phyloP scores from a whole-genome alignment of 2,888 invertebrate genomes.

The Dolichopus griseipennis region DNA sequence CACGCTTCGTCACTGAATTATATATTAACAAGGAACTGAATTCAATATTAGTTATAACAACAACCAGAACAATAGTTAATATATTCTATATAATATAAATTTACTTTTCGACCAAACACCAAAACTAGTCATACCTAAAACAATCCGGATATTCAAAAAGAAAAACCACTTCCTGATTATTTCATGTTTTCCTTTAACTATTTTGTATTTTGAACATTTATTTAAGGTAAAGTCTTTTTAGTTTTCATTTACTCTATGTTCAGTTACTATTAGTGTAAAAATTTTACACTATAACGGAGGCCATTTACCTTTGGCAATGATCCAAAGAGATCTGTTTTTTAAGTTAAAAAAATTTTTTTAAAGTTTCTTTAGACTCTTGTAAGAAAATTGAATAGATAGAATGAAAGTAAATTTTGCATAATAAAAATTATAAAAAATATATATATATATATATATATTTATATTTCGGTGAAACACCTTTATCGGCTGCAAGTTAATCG shows the following conservation, averaged over 20 bases:
- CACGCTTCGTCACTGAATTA: too few relatives aligned
- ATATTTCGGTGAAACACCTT: not conserved
- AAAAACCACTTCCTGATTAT: not conserved
- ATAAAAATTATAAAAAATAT: too few relatives aligned
- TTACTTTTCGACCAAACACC: not conserved
- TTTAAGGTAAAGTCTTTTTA: not conserved
- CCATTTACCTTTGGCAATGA: constrained; percentile 4
- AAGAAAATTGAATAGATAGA: not conserved
- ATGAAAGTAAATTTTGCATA: not conserved
- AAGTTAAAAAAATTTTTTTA: constrained; percentile 6
- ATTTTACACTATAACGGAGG: not conserved
- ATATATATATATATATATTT: not conserved
- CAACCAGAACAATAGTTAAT: not conserved
- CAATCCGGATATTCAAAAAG: not conserved
- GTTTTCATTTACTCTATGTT: too few relatives aligned
- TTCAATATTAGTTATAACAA: not conserved
- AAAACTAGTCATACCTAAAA: not conserved
- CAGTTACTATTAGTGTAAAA: too few relatives aligned
- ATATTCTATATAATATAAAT: not conserved
- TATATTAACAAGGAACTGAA: not conserved
- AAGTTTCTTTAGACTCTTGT: not conserved
- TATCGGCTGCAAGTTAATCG: not conserved
- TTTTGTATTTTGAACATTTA: not conserved
- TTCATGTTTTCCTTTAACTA: not conserved
- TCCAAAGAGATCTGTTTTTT: not conserved